phyloP scores from a whole-genome alignment of 2,113 vertebrate species.

The Eolophus roseicapilla region DNA sequence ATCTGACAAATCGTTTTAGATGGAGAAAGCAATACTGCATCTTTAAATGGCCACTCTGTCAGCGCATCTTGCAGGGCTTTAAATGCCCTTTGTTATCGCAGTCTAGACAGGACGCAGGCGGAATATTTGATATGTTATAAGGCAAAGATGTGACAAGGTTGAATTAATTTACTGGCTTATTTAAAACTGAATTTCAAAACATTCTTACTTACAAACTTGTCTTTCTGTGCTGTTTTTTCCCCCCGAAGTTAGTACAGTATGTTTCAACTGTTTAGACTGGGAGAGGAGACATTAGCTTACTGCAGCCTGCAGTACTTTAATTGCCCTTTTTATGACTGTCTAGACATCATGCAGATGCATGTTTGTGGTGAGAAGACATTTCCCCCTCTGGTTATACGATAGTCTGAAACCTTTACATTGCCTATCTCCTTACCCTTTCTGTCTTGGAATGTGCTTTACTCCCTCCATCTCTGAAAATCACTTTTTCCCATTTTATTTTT shows the following conservation, averaged over 20 bases:
- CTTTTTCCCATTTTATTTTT: background rate
- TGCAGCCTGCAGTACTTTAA: conserved; percentile 71
- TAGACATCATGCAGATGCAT: conserved; percentile 80
- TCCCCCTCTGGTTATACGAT: conserved; percentile 68
- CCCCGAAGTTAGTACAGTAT: background rate
- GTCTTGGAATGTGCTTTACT: background rate
- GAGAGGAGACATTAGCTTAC: conserved; percentile 65
- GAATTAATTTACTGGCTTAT: conserved; percentile 72
- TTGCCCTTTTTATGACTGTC: conserved; percentile 80
- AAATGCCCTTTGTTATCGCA: conserved; percentile 84
- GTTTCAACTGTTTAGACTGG: conserved; percentile 59
- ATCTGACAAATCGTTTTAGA: conserved; percentile 77
- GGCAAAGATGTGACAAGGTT: conserved; percentile 74
- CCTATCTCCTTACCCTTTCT: conserved; percentile 56
- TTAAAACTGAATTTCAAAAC: conserved; percentile 70
- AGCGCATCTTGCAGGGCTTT: conserved; percentile 74
- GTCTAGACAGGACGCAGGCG: conserved; percentile 83
- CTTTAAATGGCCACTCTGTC: conserved; percentile 82
- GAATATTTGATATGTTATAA: conserved; percentile 77
- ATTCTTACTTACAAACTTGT: conserved; percentile 43
- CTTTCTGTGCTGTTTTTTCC: background rate
- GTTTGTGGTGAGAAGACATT: conserved; percentile 70
- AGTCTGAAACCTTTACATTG: conserved; percentile 63
- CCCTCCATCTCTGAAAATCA: background rate
- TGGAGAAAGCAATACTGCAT: conserved; percentile 69